Conservation (phyloP, 2,113 vertebrate species). For the Romanogobio albipinnatus region DNA sequence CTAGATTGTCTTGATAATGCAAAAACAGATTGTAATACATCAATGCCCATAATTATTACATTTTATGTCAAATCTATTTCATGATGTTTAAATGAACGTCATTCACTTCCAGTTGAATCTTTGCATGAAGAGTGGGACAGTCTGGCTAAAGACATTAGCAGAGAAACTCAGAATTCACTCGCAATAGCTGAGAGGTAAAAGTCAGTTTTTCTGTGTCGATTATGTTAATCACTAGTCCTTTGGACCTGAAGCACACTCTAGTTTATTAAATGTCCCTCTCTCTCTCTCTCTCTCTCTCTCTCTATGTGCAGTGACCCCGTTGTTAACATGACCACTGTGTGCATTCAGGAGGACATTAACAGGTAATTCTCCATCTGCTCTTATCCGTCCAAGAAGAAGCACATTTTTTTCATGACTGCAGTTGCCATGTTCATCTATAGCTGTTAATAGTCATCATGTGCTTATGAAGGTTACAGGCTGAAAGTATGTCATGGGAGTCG, state of each 20-base stretch:
- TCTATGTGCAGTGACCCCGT: slow-evolving; percentile 59
- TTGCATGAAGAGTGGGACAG: slow-evolving; percentile 67
- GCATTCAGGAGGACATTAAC: slow-evolving; percentile 64
- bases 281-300: background rate
- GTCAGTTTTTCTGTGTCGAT: background rate
- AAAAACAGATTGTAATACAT: no score
- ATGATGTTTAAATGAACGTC: background rate
- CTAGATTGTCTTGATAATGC: no score
- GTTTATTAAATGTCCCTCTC: background rate
- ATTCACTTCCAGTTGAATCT: slow-evolving; percentile 63
- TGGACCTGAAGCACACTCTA: background rate
- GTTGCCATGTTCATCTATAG: background rate
- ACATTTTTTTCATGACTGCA: background rate
- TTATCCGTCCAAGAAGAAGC: background rate
- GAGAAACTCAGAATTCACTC: slow-evolving; percentile 48
- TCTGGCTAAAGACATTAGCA: slow-evolving; percentile 59
- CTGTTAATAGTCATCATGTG: background rate
- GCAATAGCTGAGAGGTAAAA: slow-evolving; percentile 63
- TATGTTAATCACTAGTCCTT: background rate
- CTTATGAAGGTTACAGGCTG: slow-evolving; percentile 71
- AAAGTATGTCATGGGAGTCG: slow-evolving; percentile 74
- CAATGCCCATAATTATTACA: background rate
- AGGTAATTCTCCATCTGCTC: slow-evolving; percentile 61
- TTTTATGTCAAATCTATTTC: background rate
- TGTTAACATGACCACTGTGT: slow-evolving; percentile 61